A percentile compares a stretch with the other conserved stretches of the same genome.
These are phyloP conservation scores for Sternarchorhynchus goeldii DNA, from an alignment of 2,797 vertebrate genomes.

Conservation along the genomic window DNA sequence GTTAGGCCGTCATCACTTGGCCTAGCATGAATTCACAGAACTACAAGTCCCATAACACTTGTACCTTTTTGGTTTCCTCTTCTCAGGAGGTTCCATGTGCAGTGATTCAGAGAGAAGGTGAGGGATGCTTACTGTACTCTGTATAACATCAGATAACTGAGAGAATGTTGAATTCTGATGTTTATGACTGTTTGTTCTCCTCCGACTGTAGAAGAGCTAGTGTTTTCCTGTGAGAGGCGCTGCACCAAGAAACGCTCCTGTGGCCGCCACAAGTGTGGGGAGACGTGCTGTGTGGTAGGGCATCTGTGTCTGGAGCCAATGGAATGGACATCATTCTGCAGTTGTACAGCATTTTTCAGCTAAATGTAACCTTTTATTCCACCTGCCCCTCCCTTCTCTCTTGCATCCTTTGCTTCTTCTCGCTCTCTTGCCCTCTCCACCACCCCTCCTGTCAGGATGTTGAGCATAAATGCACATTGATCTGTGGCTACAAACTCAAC, in stretches of 20 bases:
- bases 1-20: conserved; percentile 65
- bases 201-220: conserved; percentile 75
- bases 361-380: neutral
- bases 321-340: neutral
- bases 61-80: conserved; percentile 43
- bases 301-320: conserved; percentile 30
- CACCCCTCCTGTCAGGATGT: conserved; percentile 70
- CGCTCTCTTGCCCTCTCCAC: neutral
- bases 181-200: neutral
- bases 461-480: conserved; percentile 91
- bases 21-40: neutral
- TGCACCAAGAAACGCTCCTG: conserved; percentile 95
- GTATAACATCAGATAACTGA: neutral
- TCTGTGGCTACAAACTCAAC: conserved; percentile 95
- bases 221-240: conserved; percentile 92
- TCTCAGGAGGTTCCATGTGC: conserved; percentile 91
- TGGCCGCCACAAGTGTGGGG: conserved; percentile 94
- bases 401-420: neutral
- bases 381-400: neutral
- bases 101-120: conserved; percentile 90
- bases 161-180: neutral
- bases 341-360: neutral
- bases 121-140: conserved; percentile 21
- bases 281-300: conserved; percentile 96
- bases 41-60: neutral